Percentiles rank a stretch among this genome's conserved stretches.
Conservation (phyloP, 2,113 vertebrate species). For the Sula dactylatra region DNA sequence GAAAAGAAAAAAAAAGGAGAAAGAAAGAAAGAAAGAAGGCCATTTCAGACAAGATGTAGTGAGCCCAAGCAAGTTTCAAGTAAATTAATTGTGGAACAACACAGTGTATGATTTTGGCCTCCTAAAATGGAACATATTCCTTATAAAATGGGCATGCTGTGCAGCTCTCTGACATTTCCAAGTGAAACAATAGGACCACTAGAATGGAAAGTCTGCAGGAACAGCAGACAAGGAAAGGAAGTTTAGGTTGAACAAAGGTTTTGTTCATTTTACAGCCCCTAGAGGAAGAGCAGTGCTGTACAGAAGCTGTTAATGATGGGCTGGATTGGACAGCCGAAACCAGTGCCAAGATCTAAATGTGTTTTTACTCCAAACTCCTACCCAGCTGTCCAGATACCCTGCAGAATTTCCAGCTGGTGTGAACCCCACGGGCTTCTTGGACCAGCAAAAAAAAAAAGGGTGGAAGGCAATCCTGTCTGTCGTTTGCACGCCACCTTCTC, state of each 20-base stretch:
- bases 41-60: conserved; percentile 3
- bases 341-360: conserved; percentile 77
- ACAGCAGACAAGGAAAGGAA: conserved; percentile 67
- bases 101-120: conserved; percentile 61
- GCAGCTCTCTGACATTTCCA: conserved; percentile 38
- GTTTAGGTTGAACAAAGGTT: conserved; percentile 76
- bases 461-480: neutral
- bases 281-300: conserved; percentile 70
- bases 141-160: conserved; percentile 34
- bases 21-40: neutral
- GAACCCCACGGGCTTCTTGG: conserved; percentile 41
- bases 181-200: conserved; percentile 53
- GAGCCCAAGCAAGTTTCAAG: conserved; percentile 20
- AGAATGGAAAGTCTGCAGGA: conserved; percentile 64
- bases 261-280: conserved; percentile 73
- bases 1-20: neutral
- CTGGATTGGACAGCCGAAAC: conserved; percentile 59
- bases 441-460: neutral
- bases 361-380: conserved; percentile 73
- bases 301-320: conserved; percentile 81
- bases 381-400: conserved; percentile 74
- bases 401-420: conserved; percentile 66
- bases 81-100: conserved; percentile 70
- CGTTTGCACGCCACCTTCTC: conserved; percentile 1
- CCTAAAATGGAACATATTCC: conserved; percentile 24